Evolutionary conservation across 2,888 invertebrate species (phyloP), one percentile per base, ranked within the genome.

Genomic region (Phanerotoma sp.): DNA sequence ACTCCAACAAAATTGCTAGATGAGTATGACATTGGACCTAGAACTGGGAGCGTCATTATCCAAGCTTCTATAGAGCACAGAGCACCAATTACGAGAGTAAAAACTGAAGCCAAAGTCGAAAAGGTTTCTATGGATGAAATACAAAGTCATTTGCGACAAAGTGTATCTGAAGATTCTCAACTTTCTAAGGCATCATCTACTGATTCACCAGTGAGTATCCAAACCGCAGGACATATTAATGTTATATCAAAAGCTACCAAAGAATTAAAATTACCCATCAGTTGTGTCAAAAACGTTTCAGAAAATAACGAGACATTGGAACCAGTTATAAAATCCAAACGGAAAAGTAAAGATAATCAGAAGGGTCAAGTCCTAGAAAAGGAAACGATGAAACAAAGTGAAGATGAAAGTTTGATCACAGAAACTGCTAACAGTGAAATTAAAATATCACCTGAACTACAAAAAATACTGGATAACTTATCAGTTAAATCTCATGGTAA

Each of bases 11-110:
- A 74, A 37, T 38, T 74, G 3, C 45, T 74, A 41, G 75, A 77
- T 54, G 75, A 75, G 20, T 72, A 75, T 54, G 75, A 77, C 15
- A 56, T 33, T 11, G 71, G 69, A 41, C 54, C 68, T 62, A 1
- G 62, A 55, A 44, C 62, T 57, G 41, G 64, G 58, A 71, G 59
- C 15, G 73, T 74, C 47, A 66, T 77, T 16, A 77, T 75, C 18
- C 69, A 77, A 51, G 77, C 67, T 1, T 74, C 74, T n/a, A 77
- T 77, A 47, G 77, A 77, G 61, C 69, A 74, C 32, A 68, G 67
- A n/a, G 60, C 62, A 0, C 57, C 66, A 2, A 48, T 51, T 0
- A 54, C 55, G 40, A 62, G 61, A 30, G 63, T 66, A 48, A 65
- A 50, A 38, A 69, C 67, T 4, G 70, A 69, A 40, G 64, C 68